These are phyloP conservation scores for Gymnopithys bicolor DNA, from an alignment of 2,797 vertebrate species.

Conservation along the genomic window DNA sequence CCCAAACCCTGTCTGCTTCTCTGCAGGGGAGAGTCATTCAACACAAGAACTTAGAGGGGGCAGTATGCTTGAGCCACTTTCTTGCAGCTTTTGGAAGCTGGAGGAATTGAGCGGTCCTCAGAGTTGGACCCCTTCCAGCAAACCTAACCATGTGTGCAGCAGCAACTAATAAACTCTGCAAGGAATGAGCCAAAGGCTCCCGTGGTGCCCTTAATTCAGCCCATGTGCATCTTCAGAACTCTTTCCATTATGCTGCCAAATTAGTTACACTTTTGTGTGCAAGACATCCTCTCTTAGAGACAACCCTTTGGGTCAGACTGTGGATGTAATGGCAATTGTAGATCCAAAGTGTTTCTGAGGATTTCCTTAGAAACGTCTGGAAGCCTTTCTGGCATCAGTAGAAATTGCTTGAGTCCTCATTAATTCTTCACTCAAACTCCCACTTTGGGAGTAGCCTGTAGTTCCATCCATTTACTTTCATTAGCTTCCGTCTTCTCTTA, in stretches of 20 bases:
- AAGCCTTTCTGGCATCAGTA: slow-evolving; percentile 24
- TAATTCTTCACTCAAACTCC: slow-evolving; percentile 9
- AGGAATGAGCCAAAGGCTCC: slow-evolving; percentile 51
- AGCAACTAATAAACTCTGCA: slow-evolving; percentile 55
- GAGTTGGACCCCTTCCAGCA: slow-evolving; percentile 54
- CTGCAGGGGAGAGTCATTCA: slow-evolving; percentile 19
- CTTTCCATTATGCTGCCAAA: slow-evolving; percentile 17
- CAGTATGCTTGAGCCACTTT: not conserved
- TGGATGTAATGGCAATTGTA: not conserved
- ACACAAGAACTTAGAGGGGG: not conserved
- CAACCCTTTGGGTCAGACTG: not conserved
- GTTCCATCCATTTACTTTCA: not conserved
- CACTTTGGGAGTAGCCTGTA: not conserved
- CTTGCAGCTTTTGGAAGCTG: slow-evolving; percentile 17
- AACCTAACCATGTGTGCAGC: slow-evolving; percentile 54
- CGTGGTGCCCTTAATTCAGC: slow-evolving; percentile 21
- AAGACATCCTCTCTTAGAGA: not conserved
- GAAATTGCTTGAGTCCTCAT: slow-evolving; percentile 47
- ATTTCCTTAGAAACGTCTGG: not conserved
- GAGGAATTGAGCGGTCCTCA: slow-evolving; percentile 42
- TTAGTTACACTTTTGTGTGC: not conserved
- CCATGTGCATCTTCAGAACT: slow-evolving; percentile 60
- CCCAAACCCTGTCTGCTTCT: not conserved
- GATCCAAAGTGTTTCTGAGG: not conserved
- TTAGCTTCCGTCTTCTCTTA: not conserved